These are phyloP conservation scores for Lipophrys pholis DNA, from an alignment of 2,113 vertebrate genomes.

Conservation along the genomic window DNA sequence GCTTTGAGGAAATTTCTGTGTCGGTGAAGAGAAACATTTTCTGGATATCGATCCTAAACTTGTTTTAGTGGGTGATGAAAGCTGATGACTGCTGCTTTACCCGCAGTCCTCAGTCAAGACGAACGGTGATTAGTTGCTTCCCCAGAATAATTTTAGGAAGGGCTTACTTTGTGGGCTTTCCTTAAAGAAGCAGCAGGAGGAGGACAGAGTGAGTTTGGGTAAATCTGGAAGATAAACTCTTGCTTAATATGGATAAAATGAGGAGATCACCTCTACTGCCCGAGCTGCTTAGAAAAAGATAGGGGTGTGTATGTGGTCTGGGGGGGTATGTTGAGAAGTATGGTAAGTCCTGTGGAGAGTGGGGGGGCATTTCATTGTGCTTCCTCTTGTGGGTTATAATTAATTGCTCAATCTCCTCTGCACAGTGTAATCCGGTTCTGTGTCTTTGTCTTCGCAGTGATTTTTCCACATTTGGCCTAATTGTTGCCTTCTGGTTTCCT, in stretches of 20 bases:
- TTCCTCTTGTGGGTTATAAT: constrained; percentile 70
- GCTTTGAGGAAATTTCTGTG: neutral
- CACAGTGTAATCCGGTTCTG: constrained; percentile 65
- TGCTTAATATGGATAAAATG: constrained; percentile 55
- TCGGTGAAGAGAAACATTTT: neutral
- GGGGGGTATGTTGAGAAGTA: constrained; percentile 3
- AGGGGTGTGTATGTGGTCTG: constrained; percentile 9
- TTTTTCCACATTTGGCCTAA: constrained; percentile 69
- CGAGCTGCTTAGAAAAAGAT: constrained; percentile 54
- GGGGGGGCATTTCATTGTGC: constrained; percentile 56
- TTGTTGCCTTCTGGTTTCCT: constrained; percentile 63
- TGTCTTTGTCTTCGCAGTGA: constrained; percentile 62
- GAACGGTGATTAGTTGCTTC: neutral
- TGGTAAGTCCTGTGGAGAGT: constrained; percentile 36
- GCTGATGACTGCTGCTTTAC: neutral
- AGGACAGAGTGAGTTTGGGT: neutral
- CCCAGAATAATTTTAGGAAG: constrained; percentile 2
- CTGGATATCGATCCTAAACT: too few species aligned
- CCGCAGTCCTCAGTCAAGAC: neutral
- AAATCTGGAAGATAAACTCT: constrained; percentile 40
- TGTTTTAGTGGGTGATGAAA: too few species aligned
- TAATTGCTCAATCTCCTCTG: constrained; percentile 70
- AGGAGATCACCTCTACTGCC: constrained; percentile 47
- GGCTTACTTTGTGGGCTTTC: neutral
- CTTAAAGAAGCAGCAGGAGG: constrained; percentile 4